Evolutionary conservation across 2,113 vertebrate species (phyloP), one percentile per base, ranked within the genome.

Genomic region (Thalassoma bifasciatum): DNA sequence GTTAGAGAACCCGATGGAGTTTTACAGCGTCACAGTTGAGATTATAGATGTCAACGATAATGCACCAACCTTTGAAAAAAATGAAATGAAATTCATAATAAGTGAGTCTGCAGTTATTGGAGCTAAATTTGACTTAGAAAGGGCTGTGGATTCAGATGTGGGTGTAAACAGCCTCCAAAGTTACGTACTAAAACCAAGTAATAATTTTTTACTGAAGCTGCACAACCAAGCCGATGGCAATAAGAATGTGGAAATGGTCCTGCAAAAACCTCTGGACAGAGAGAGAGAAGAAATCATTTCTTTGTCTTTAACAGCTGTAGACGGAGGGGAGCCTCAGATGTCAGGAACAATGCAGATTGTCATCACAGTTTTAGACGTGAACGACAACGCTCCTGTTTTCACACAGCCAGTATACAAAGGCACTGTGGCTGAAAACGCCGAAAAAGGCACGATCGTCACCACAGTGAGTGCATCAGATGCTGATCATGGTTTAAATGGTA

Each of bases 141-240:
- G 83, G 71, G 95, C 92, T 1, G 81, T 91, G 2, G 95, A 95
- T 91, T 69, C 85, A 44, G 95, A 96, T 37, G 78, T 93, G 1
- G 93, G 93, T 14, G 64, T 11, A 6, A 95, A 96, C 22, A 50
- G 66, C 44, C 87, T 96, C 2, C 92, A 94, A 50, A 91, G 71
- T 19, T 96, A 96, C 26, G 59, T 79, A 0, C 84, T 95, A 1
- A 90, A 86, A 0, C 86, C 90, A 1, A 92, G 56, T 7, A 77
- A 93, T 26, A 5, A 92, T 87, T 93, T 94, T 56, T 5, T 50
- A 4, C 58, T 94, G 16, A 88, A 92, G 36, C 44, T 92, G 11
- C 83, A 87, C 14, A 81, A 36, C 24, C 84, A 82, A 0, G 58
- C 50, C 10, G 88, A 91, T 6, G 90, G 91, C 0, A 68, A 38